phyloP scores from a whole-genome alignment of 2,888 invertebrate species.

The Apeira syringaria region DNA sequence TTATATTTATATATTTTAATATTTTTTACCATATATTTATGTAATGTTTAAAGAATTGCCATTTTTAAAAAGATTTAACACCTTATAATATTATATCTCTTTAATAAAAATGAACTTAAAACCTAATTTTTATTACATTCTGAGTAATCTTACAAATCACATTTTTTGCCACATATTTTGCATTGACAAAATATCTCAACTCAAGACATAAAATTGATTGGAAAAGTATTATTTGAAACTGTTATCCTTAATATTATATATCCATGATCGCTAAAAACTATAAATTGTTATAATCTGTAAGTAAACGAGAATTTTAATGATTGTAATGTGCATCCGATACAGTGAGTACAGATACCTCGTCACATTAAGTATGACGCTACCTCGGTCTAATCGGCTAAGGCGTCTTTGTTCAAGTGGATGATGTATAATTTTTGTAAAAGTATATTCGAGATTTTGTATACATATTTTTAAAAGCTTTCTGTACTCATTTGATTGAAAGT shows the following conservation, averaged over 20 bases:
- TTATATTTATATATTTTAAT: conserved; percentile 24
- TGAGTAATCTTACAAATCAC: conserved; percentile 27
- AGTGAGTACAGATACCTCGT: conserved; percentile 46
- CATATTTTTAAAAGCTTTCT: conserved; percentile 39
- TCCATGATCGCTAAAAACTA: conserved; percentile 8
- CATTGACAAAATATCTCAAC: conserved; percentile 6
- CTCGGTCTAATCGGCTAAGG: conserved; percentile 53
- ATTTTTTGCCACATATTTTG: conserved; percentile 15
- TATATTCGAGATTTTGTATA: conserved; percentile 42
- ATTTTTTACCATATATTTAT: conserved; percentile 26
- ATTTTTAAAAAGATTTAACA: conserved; percentile 21
- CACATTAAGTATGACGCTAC: conserved; percentile 39
- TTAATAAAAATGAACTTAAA: conserved; percentile 29
- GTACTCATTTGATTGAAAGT: conserved; percentile 57
- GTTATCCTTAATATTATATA: conserved; percentile 16
- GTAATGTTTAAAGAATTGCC: conserved; percentile 16
- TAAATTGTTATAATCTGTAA: conserved; percentile 18
- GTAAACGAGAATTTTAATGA: conserved; percentile 13
- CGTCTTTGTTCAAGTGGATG: conserved; percentile 37
- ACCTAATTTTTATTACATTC: conserved; percentile 26
- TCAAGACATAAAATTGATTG: conserved; percentile 21
- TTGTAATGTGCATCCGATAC: conserved; percentile 31
- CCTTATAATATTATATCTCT: conserved; percentile 9
- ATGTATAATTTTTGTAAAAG: conserved; percentile 48
- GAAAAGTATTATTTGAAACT: conserved; percentile 19